These are phyloP conservation scores for Drosophila bocqueti DNA, from an alignment of 1,140 invertebrate species.

Conservation along the genomic window DNA sequence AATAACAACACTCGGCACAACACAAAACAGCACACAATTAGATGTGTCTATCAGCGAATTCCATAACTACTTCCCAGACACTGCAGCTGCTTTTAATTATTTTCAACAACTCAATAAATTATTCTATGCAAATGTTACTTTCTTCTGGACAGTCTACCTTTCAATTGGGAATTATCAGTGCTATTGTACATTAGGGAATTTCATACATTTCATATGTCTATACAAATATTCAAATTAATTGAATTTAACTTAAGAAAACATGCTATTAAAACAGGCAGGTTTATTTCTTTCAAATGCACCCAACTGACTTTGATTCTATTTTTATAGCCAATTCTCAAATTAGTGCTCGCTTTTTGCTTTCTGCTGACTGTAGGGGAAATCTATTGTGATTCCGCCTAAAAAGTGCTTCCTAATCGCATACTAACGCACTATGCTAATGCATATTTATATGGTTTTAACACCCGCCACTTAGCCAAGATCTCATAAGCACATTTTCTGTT, in stretches of 20 bases:
- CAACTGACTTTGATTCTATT: background rate
- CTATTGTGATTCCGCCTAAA: conserved; percentile 18
- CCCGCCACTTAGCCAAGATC: conserved; percentile 48
- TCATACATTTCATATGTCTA: background rate
- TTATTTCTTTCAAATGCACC: background rate
- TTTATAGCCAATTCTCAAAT: conserved; percentile 3
- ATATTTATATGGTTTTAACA: conserved; percentile 53
- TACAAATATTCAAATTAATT: background rate
- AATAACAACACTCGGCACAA: conserved; percentile 15
- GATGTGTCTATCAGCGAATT: conserved; percentile 58
- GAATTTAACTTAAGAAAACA: conserved; percentile 1
- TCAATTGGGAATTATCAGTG: background rate
- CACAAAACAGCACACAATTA: conserved; percentile 23
- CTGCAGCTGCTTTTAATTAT: conserved; percentile 10
- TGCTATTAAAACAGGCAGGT: background rate
- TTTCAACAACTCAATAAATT: conserved; percentile 18
- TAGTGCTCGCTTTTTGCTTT: conserved; percentile 12
- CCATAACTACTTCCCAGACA: conserved; percentile 34
- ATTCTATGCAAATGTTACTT: background rate
- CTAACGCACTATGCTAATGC: conserved; percentile 46
- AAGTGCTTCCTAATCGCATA: conserved; percentile 36
- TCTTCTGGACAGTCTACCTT: background rate
- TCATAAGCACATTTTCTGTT: conserved; percentile 43
- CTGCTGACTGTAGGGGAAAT: conserved; percentile 2
- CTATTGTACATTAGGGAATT: no score